phyloP scores from a whole-genome alignment of 2,113 vertebrate species.

The Sinocyclocheilus maitianheensis region DNA sequence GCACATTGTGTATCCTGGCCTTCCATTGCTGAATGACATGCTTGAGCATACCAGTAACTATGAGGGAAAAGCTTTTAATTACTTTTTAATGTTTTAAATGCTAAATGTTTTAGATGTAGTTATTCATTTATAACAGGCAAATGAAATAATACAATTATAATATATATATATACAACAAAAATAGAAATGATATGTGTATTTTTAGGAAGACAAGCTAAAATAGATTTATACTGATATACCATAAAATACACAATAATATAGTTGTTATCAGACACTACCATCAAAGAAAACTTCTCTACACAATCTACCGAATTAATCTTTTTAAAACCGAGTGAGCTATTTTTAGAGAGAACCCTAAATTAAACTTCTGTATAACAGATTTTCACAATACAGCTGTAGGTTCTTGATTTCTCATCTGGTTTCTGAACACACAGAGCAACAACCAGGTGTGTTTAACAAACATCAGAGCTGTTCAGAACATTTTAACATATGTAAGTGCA shows the following conservation, averaged over 20 bases:
- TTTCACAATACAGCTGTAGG: background rate
- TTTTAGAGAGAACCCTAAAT: background rate
- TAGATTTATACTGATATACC: background rate
- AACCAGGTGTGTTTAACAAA: slow-evolving; percentile 11
- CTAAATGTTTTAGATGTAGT: slow-evolving; percentile 22
- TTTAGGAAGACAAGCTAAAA: background rate
- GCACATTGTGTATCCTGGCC: slow-evolving; percentile 70
- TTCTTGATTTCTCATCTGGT: slow-evolving; percentile 16
- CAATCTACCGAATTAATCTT: background rate
- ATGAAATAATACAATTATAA: background rate
- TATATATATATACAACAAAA: background rate
- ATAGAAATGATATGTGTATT: background rate
- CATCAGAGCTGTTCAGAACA: slow-evolving; percentile 28
- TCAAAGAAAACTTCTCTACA: background rate
- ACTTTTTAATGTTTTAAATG: slow-evolving; percentile 27
- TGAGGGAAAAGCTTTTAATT: slow-evolving; percentile 37
- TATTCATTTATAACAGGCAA: slow-evolving; percentile 15
- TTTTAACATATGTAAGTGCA: slow-evolving; percentile 29
- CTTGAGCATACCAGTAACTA: slow-evolving; percentile 62
- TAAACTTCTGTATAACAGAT: background rate
- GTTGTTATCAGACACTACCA: background rate
- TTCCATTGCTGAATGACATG: slow-evolving; percentile 70
- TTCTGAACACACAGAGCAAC: slow-evolving; percentile 15
- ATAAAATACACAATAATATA: background rate
- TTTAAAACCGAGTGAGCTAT: background rate